phyloP scores from a whole-genome alignment of 2,888 invertebrate genomes.

The Notocelia uddmanniana region DNA sequence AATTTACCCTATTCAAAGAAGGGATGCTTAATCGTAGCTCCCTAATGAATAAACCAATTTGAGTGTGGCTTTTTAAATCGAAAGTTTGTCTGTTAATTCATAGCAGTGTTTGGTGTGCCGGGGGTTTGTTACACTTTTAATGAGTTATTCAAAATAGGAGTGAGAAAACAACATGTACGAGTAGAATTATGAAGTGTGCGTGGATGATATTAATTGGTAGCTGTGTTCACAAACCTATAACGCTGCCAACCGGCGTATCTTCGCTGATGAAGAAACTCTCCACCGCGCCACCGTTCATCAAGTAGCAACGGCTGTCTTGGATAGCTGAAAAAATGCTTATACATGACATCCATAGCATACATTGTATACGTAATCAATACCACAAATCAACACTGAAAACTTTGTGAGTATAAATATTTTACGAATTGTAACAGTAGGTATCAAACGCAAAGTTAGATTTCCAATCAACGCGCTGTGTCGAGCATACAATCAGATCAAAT shows the following conservation, averaged over 20 bases:
- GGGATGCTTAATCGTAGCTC: too few species aligned
- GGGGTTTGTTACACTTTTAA: not conserved
- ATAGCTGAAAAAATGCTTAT: slow-evolving; percentile 79
- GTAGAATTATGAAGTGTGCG: not conserved
- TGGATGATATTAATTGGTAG: too few species aligned
- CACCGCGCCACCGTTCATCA: slow-evolving; percentile 95
- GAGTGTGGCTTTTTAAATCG: too few species aligned
- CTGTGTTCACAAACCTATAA: slow-evolving; percentile 86
- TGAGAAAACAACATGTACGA: not conserved
- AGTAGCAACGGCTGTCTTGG: slow-evolving; percentile 94
- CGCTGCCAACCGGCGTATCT: slow-evolving; percentile 92
- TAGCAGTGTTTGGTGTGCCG: too few species aligned
- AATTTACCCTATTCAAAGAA: too few species aligned
- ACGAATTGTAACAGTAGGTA: too few species aligned
- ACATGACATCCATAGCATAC: not conserved
- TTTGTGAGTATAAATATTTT: too few species aligned
- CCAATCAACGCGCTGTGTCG: too few species aligned
- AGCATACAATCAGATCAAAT: too few species aligned
- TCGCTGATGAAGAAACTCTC: slow-evolving; percentile 96
- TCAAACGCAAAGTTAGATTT: too few species aligned
- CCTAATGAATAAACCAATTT: too few species aligned
- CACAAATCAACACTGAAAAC: not conserved
- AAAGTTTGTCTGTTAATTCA: too few species aligned
- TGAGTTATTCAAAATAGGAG: not conserved
- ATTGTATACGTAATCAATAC: not conserved